Conservation (phyloP, 1,140 invertebrate species). For the Drosophila subobscura region DNA sequence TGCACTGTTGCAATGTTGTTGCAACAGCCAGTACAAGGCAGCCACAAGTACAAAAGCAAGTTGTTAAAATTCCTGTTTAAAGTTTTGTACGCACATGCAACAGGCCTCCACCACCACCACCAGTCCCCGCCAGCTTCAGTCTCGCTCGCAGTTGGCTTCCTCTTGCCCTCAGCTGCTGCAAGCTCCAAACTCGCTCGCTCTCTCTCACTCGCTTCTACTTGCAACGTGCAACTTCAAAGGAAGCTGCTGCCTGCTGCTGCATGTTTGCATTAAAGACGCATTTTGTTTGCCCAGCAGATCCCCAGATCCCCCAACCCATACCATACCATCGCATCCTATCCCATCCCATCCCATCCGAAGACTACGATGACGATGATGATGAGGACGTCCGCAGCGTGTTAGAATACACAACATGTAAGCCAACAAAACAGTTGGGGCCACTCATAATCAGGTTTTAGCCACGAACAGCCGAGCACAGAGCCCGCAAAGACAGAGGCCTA, state of each 20-base stretch:
- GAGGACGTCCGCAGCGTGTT: constrained; percentile 76
- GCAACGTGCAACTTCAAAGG: constrained; percentile 57
- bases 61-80: constrained; percentile 83
- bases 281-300: constrained; percentile 75
- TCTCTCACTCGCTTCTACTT: neutral
- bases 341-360: constrained; percentile 8
- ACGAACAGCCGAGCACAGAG: constrained; percentile 19
- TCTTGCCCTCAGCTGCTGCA: constrained; percentile 12
- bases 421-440: constrained; percentile 70
- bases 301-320: neutral
- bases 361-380: constrained; percentile 39
- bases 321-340: neutral
- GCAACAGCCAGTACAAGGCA: constrained; percentile 60
- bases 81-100: constrained; percentile 81
- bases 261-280: constrained; percentile 82
- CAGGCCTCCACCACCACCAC: constrained; percentile 17
- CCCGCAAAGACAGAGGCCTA: constrained; percentile 18
- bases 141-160: constrained; percentile 1
- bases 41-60: constrained; percentile 77
- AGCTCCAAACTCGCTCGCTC: constrained; percentile 3
- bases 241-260: constrained; percentile 68
- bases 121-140: neutral
- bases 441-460: constrained; percentile 81
- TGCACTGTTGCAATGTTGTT: constrained; percentile 45
- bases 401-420: constrained; percentile 77